These are phyloP conservation scores for Drosophila subquinaria DNA, from an alignment of 2,888 invertebrate species.

Conservation along the genomic window DNA sequence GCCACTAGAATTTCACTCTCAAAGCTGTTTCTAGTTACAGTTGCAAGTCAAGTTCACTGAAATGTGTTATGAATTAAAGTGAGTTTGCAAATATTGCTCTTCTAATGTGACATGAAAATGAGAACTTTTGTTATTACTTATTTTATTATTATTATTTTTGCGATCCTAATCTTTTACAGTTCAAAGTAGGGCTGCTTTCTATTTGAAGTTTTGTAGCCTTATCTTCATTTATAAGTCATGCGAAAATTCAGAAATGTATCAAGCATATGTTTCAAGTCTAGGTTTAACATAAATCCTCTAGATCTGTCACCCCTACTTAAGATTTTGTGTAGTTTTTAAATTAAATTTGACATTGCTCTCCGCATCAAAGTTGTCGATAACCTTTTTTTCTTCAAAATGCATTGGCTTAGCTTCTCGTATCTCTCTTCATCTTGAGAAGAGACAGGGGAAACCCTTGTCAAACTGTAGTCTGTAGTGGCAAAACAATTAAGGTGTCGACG, in stretches of 20 bases:
- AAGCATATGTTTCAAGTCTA: neutral
- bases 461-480: neutral
- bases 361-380: slow-evolving; percentile 12
- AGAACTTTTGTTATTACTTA: neutral
- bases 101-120: neutral
- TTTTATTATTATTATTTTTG: neutral
- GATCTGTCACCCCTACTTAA: neutral
- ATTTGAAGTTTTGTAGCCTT: neutral
- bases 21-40: neutral
- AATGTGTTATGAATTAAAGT: neutral
- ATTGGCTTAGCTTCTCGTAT: slow-evolving; percentile 11
- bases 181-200: neutral
- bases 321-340: slow-evolving; percentile 1
- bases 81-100: neutral
- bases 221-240: neutral
- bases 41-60: neutral
- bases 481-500: slow-evolving; percentile 57
- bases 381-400: neutral
- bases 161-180: neutral
- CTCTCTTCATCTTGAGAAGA: neutral
- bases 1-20: slow-evolving; percentile 1
- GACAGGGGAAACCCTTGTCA: slow-evolving; percentile 18
- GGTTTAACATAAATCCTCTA: neutral
- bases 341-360: neutral
- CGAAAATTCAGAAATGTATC: no score